Percentiles rank a stretch among this genome's conserved stretches.
Evolutionary conservation across 1,140 invertebrate genomes (phyloP).

Genomic region (Danaus plexippus): DNA sequence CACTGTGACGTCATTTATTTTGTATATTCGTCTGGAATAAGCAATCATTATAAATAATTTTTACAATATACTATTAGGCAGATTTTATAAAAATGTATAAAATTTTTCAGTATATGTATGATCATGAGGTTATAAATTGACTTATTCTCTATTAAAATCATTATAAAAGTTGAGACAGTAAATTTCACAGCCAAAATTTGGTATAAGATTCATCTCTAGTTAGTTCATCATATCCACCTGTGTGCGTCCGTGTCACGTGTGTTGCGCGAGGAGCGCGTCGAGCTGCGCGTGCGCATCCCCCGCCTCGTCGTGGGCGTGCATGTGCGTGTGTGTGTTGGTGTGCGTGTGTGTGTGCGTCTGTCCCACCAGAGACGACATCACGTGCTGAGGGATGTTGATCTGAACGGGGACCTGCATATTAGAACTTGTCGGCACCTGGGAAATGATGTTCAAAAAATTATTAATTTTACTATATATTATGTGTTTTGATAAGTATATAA

Average conservation of each 20-base stretch:
- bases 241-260: conserved; percentile 41
- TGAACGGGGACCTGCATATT: conserved; percentile 59
- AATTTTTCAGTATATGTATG: too few relatives aligned
- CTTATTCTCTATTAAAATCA: too few relatives aligned
- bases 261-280: conserved; percentile 54
- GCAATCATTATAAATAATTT: too few relatives aligned
- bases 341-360: conserved; percentile 30
- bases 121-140: too few relatives aligned
- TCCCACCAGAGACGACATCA: conserved; percentile 56
- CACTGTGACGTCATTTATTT: too few relatives aligned
- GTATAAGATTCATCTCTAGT: neutral
- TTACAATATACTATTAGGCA: too few relatives aligned
- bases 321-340: conserved; percentile 1
- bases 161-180: too few relatives aligned
- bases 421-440: conserved; percentile 61
- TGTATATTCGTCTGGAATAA: too few relatives aligned
- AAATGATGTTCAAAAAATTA: neutral
- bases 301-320: conserved; percentile 11
- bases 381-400: conserved; percentile 67
- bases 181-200: neutral
- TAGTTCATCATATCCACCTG: neutral
- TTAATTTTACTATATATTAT: too few relatives aligned
- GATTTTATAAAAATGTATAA: too few relatives aligned
- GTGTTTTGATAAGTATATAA: too few relatives aligned
- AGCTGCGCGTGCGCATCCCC: conserved; percentile 45